Evolutionary conservation across 1,140 invertebrate species (phyloP).

Genomic region (Bombus fervidus): DNA sequence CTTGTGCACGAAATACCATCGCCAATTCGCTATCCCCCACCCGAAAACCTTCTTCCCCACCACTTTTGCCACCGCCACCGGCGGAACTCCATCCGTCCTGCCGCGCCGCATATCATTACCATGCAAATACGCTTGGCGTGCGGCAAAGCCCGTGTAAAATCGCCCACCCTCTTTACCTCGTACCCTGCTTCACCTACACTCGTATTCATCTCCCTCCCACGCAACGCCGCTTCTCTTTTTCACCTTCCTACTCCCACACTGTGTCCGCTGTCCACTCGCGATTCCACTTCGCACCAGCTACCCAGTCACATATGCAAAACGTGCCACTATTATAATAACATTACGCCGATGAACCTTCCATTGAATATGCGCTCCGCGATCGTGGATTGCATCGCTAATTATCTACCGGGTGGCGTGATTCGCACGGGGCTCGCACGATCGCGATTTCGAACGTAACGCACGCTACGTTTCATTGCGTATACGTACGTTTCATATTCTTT

Average conservation of each 20-base stretch:
- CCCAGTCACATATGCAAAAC: constrained; percentile 78
- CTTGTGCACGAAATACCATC: constrained; percentile 51
- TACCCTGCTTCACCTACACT: not conserved
- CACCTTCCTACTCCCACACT: not conserved
- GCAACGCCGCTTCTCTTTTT: not conserved
- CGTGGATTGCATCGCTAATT: constrained; percentile 78
- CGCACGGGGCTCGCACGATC: constrained; percentile 42
- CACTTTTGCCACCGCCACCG: constrained; percentile 28
- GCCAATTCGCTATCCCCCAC: constrained; percentile 34
- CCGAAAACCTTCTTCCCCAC: constrained; percentile 9
- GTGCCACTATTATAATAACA: constrained; percentile 81
- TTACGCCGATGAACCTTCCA: constrained; percentile 80
- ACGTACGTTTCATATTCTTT: not conserved
- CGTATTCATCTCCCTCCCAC: constrained; percentile 29
- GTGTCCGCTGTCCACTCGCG: not conserved
- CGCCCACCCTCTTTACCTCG: constrained; percentile 11
- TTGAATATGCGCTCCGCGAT: constrained; percentile 71
- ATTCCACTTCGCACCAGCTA: constrained; percentile 35
- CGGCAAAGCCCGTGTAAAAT: constrained; percentile 66
- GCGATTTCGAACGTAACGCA: not conserved
- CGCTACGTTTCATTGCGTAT: not conserved
- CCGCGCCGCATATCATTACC: constrained; percentile 78
- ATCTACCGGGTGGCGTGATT: constrained; percentile 69
- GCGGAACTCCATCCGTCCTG: constrained; percentile 56
- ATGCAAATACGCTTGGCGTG: constrained; percentile 76